Evolutionary conservation across 2,113 vertebrate species (phyloP), one percentile per base, ranked within the genome.

Genomic region (Triplophysa siluroides): DNA sequence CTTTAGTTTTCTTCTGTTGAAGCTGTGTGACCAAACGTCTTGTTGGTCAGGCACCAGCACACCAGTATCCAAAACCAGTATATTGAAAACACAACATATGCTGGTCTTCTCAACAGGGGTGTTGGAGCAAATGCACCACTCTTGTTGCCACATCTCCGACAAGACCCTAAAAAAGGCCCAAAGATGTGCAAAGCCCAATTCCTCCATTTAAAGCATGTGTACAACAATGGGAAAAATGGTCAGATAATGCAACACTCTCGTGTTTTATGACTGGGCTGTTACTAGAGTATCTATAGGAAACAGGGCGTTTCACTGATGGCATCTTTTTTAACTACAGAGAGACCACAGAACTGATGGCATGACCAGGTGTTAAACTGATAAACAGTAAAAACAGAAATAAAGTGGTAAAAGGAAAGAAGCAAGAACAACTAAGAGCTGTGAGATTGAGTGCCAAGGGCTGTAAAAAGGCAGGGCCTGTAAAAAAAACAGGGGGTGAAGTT

Each of bases 311-410:
- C n/a, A 47, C 33, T 50, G 61, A 76, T 65, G 43, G 56, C 58
- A 65, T 64, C 45, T 12, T 9, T 76, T 76, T 56, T 14, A 26
- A 45, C 62, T 26, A 75, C 72, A 62, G n/a, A 79, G 26, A 45
- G 52, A 71, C 64, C 43, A 23, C 56, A 60, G 16, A 8, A 33
- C 29, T 50, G 62, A 60, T 65, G 76, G 76, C 47, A 73, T 12
- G 69, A 72, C 62, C 70, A 82, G 77, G 72, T 85, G 76, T 61
- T 70, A 62, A 75, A 75, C 72, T 64, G 77, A 78, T 78, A 52
- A 65, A 76, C 78, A 75, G 83, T 70, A n/a, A 78, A 76, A 78
- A 84, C 74, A 65, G 76, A 84, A 82, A 79, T 70, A 68, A 58
- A 58, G 70, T 79, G 80, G 76, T 84, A 81, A 78, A 78, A 78